Base-by-base conservation (phyloP, 2,797 vertebrate genomes). In the Onychomys arenicola region DNA sequence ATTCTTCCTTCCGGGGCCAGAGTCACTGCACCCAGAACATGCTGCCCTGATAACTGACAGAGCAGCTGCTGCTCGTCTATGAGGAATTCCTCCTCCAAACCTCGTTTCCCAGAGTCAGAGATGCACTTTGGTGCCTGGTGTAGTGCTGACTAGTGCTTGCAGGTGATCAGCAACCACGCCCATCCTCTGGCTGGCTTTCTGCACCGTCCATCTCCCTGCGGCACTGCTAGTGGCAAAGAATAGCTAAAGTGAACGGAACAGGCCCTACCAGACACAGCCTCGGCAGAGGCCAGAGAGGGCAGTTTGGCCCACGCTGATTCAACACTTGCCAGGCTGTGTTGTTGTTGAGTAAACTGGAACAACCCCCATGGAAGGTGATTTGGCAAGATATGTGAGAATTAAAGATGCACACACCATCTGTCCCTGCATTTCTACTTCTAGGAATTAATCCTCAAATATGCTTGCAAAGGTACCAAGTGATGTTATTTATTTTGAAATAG, bases 331-430 rank as follows among this genome's bases (percentile, higher is more conserved):
- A 96, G 76, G 95, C 94, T 80, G 75, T 63, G 49, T 5, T 93
- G 91, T 80, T 85, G 40, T 85, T 89, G 84, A 57, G 65, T 73
- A 91, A 95, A 90, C 0, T 88, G 84, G 90, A 95, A 93, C 67
- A 89, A 87, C 49, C 57, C 75, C 63, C 84, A 0, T 63, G 85
- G 90, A 95, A 78, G 89, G 95, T 0, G 10, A 94, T 73, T 93
- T 96, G 93, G 95, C 43, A 46, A 86, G 92, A 88, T 69, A n/a
- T 55, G 10, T 19, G 83, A 92, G 81, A 84, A 95, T 91, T 91
- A 86, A 61, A 96, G 95, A 81, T 90, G 52, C 40, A 94, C 13
- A 75, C n/a, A 55, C 92, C 97, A 97, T 91, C 95, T 96, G 95
- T 92, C 83, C 78, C 86, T 85, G 59, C n/a, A 71, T 73, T 86